Conservation (phyloP, 2,113 vertebrate genomes). For the Turnix velox region DNA sequence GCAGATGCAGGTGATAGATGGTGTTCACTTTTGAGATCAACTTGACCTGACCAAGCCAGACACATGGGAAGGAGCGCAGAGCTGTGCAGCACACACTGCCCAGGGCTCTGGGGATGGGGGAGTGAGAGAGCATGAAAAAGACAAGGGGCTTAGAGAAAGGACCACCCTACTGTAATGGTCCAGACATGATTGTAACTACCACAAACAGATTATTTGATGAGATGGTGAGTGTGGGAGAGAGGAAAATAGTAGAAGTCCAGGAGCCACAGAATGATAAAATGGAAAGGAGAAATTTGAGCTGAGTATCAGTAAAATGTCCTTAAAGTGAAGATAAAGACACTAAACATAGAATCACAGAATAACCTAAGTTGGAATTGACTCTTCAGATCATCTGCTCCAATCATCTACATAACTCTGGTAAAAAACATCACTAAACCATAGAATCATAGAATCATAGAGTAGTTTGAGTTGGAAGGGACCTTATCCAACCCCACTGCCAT, state of each 20-base stretch:
- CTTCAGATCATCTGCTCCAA: no score
- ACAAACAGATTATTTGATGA: not conserved
- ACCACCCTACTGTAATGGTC: not conserved
- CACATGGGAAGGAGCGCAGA: fast-evolving
- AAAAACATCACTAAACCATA: no score
- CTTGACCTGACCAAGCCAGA: not conserved
- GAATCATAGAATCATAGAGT: no score
- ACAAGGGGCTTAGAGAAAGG: not conserved
- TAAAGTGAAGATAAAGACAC: not conserved
- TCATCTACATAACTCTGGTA: no score
- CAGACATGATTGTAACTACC: not conserved
- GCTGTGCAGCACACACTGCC: not conserved
- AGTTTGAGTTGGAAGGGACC: no score
- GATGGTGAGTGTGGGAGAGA: not conserved
- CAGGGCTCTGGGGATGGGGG: fast-evolving
- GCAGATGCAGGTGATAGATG: fast-evolving
- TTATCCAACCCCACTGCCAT: no score
- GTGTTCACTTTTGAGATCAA: not conserved
- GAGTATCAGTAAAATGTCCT: not conserved
- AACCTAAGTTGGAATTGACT: no score
- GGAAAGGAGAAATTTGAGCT: not conserved
- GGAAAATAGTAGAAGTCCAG: not conserved
- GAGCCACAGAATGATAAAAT: not conserved
- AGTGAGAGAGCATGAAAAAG: not conserved
- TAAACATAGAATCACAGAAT: no score